phyloP scores from a whole-genome alignment of 30 jellyfish, hydroid and myxozoan species.

The Sanderia malayensis region DNA sequence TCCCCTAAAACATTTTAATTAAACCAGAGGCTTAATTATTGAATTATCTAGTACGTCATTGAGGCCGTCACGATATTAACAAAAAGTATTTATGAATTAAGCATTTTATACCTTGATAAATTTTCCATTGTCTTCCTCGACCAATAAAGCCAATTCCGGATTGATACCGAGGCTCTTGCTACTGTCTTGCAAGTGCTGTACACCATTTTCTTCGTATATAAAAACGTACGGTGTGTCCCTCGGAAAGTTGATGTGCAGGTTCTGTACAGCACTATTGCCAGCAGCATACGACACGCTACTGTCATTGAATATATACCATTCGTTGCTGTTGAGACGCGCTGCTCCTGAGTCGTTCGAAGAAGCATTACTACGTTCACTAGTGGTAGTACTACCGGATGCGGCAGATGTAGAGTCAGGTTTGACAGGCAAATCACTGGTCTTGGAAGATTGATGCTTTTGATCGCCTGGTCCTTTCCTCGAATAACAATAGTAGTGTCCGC shows the following conservation, averaged over 20 bases:
- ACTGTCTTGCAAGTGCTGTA: neutral
- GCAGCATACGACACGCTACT: conserved; percentile 42
- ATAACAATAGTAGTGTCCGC: conserved; percentile 87
- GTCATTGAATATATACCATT: conserved; percentile 82
- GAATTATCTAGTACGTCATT: too few species aligned
- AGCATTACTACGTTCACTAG: neutral
- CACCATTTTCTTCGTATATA: conserved; percentile 57
- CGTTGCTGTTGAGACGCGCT: too few species aligned
- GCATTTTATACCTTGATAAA: conserved; percentile 5
- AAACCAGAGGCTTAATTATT: too few species aligned
- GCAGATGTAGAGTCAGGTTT: neutral
- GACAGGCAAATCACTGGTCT: neutral
- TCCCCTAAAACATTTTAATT: too few species aligned
- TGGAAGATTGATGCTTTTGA: neutral
- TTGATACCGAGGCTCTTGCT: neutral
- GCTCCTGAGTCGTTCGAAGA: neutral
- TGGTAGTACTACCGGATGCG: neutral
- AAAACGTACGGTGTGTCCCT: conserved; percentile 92
- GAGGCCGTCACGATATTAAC: too few species aligned
- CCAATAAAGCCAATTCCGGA: conserved; percentile 10
- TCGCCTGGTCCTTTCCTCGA: conserved; percentile 20
- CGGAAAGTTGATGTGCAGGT: conserved; percentile 53
- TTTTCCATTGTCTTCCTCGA: conserved; percentile 41
- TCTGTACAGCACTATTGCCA: conserved; percentile 25
- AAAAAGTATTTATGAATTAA: too few species aligned